Base-by-base conservation (phyloP, 1,140 invertebrate species). In the Zaprionus capensis region DNA sequence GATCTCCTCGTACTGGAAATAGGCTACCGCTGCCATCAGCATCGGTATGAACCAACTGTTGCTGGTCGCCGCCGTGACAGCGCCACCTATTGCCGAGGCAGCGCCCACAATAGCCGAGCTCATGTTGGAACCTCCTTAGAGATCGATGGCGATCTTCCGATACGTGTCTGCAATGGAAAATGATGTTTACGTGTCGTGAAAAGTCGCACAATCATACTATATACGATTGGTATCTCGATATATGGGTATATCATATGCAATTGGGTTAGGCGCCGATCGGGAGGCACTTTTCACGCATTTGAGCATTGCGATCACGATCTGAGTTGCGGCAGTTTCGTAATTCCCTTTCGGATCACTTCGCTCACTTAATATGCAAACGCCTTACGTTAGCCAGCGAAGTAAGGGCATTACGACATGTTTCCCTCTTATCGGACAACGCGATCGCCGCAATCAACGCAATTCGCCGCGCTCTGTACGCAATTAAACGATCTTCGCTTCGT, bases 1-100 rank as follows among this genome's bases (percentile, higher is more conserved):
- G 68, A 95, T 93, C 69, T 96, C 94, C 78, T 96, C 96, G 82
- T 96, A 97, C 78, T 97, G 96, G 91, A 97, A 97, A 91, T 97
- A 97, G 12, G 97, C 95, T 63, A 98, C 94, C 2, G 96, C 95
- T 0, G 96, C 96, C 28, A 96, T 95, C 20, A 98, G 91, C 82
- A 96, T 95, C 1, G 97, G 96, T 51, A 97, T 94, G 91, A 97
- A 96, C 95, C 96, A 96, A 1, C 95, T 95, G 58, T 81, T 92
- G 69, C 83, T 92, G 49, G 93, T 94, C 36, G 94, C 93, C 36
- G 94, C 94, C 24, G 94, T 94, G 28, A 94, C 94, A 11, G 94
- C 93, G 70, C 94, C 94, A 74, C 94, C 93, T 77, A 94, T 94
- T 20, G 94, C 94, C 26, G 94, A 94, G 7, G 94, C 93, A 38